Percentiles rank a stretch among this genome's conserved stretches.
Evolutionary conservation across 2,113 vertebrate species (phyloP).

Genomic region (Catharus fuscescens): DNA sequence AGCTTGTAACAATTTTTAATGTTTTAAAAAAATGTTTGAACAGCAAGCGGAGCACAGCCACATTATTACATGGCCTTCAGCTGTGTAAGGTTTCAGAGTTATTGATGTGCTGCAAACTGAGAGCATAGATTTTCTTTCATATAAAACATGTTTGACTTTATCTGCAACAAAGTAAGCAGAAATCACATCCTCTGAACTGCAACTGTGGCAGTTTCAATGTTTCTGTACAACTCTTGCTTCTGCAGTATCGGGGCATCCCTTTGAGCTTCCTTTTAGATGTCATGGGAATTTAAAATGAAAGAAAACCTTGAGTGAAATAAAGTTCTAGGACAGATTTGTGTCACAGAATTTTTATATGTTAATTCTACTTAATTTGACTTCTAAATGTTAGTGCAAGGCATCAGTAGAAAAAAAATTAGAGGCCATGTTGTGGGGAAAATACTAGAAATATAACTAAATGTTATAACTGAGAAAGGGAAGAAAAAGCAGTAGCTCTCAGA

Average conservation of each 20-base stretch:
- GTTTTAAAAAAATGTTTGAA: not conserved
- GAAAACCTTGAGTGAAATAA: not conserved
- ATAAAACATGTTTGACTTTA: not conserved
- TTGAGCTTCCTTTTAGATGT: not conserved
- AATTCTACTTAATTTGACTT: not conserved
- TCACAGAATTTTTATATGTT: not conserved
- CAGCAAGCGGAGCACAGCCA: accelerated
- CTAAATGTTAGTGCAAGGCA: not conserved
- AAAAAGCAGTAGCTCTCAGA: not conserved
- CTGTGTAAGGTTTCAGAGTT: not conserved
- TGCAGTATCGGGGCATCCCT: not conserved
- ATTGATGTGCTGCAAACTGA: not conserved
- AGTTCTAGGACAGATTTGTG: not conserved
- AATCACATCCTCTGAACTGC: not conserved
- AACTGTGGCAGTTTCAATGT: not conserved
- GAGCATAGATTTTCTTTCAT: not conserved
- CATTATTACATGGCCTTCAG: not conserved
- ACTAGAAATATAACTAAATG: not conserved
- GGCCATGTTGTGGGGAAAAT: not conserved
- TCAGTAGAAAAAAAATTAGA: not conserved
- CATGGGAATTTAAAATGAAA: not conserved
- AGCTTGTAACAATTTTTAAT: not conserved
- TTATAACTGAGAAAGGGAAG: not conserved
- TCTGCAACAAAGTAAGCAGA: not conserved
- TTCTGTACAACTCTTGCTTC: not conserved